Conservation (phyloP, 2,888 invertebrate species). For the Ichneumoninae sp. region DNA sequence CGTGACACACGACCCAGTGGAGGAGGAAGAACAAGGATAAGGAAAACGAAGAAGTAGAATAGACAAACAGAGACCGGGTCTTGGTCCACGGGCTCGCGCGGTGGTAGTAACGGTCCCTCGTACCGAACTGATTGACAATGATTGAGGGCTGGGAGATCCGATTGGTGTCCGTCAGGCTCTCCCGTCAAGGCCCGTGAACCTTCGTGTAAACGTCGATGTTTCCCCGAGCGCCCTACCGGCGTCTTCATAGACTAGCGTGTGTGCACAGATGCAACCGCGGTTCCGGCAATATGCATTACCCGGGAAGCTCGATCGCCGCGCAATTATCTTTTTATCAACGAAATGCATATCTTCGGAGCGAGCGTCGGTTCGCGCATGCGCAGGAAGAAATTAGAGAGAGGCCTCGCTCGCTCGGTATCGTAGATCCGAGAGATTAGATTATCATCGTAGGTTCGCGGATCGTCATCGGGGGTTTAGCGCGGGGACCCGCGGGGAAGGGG, state of each 20-base stretch:
- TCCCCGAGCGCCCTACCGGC: slow-evolving; percentile 47
- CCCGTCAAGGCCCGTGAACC: slow-evolving; percentile 12
- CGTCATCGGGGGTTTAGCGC: slow-evolving; percentile 33
- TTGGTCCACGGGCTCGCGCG: not conserved
- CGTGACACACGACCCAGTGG: slow-evolving; percentile 52
- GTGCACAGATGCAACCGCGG: not conserved
- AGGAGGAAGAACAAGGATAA: slow-evolving; percentile 25
- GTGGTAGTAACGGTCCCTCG: slow-evolving; percentile 76
- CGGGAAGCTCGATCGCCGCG: slow-evolving; percentile 15
- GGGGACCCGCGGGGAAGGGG: not conserved
- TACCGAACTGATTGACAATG: slow-evolving; percentile 79
- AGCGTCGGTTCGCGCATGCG: not conserved
- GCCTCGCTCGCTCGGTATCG: slow-evolving; percentile 42
- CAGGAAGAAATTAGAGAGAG: slow-evolving; percentile 26
- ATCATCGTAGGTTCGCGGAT: slow-evolving; percentile 47
- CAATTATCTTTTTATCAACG: slow-evolving; percentile 54
- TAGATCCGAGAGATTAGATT: slow-evolving; percentile 59
- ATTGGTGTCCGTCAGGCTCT: slow-evolving; percentile 54
- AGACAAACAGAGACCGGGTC: slow-evolving; percentile 25
- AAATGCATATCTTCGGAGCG: slow-evolving; percentile 36
- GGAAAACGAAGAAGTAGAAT: slow-evolving; percentile 9
- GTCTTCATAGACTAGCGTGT: slow-evolving; percentile 4
- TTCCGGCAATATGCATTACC: not conserved
- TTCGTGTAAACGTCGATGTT: slow-evolving; percentile 13
- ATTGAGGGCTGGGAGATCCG: slow-evolving; percentile 75